phyloP scores from a whole-genome alignment of 2,888 invertebrate genomes.

The Aphodius granarius region DNA sequence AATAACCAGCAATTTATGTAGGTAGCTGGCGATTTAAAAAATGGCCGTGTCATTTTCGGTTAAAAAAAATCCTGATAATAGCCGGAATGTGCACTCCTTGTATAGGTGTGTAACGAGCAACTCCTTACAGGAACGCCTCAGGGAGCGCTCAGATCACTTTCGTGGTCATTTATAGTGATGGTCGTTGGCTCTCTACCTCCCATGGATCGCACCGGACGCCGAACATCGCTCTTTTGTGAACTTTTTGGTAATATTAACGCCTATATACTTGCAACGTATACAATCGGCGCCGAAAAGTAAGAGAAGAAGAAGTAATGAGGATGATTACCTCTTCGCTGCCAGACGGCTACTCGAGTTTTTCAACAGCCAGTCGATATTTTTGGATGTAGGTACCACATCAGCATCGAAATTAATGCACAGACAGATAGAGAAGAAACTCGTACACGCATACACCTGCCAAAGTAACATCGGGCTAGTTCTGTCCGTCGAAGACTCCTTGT shows the following conservation, averaged over 20 bases:
- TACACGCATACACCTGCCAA: neutral
- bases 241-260: neutral
- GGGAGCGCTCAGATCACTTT: neutral
- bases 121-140: too few species aligned
- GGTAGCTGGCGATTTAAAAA: too few species aligned
- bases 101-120: too few species aligned
- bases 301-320: neutral
- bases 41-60: too few species aligned
- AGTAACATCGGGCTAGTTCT: neutral
- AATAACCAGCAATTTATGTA: too few species aligned
- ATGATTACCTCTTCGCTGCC: neutral
- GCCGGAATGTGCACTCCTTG: too few species aligned
- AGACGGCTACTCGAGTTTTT: neutral
- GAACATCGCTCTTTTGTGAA: neutral
- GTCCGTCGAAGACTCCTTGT: neutral
- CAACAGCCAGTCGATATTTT: neutral
- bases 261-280: neutral
- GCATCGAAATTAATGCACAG: neutral
- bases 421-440: neutral
- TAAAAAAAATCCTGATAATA: too few species aligned
- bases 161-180: neutral
- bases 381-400: neutral
- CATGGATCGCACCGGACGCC: neutral
- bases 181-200: neutral
- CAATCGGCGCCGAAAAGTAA: neutral